Evolutionary conservation across 2,888 invertebrate genomes (phyloP), one percentile per base, ranked within the genome.

Genomic region (Hypselothyrea guttata): DNA sequence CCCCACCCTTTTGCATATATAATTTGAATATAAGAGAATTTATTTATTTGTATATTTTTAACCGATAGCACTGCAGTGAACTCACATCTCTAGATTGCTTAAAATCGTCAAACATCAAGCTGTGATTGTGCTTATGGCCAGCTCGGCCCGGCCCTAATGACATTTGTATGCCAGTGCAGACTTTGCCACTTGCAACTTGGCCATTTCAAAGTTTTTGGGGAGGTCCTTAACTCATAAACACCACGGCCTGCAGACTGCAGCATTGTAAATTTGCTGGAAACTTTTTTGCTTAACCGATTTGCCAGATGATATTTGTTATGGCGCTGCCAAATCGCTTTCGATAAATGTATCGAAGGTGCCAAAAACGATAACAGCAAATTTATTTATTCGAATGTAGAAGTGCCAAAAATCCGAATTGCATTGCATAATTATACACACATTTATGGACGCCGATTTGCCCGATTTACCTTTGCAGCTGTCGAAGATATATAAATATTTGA

Each of bases 101-200:
- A 3, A 2, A 51, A 53, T 48, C 41, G 46, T 57, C 40, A 53
- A 66, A 58, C 51, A 55, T 34, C 38, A 52, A 55, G 47, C 55
- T 56, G 54, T 55, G 45, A 38, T 34, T 45, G 27, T 47, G 45
- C 71, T 59, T 53, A 45, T 33, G 59, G 5, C 22, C 22, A 5
- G 22, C 22, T 4, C n/a, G n/a, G n/a, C 28, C 62, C 55, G 54
- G 31, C 55, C 75, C 65, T 82, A 79, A 82, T 83, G 81, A 85
- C 84, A 82, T 70, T 78, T 65, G 68, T 68, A 51, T 63, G 74
- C 40, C 64, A 51, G 16, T 65, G 74, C 58, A 68, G 38, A 49
- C 53, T 64, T 66, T 65, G 12, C 22, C 22, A 35, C 15, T 9
- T 78, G 75, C 75, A 75, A 48, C 52, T 58, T 59, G 42, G 35